Evolutionary conservation across 2,113 vertebrate genomes (phyloP).

Genomic region (Oplegnathus fasciatus): DNA sequence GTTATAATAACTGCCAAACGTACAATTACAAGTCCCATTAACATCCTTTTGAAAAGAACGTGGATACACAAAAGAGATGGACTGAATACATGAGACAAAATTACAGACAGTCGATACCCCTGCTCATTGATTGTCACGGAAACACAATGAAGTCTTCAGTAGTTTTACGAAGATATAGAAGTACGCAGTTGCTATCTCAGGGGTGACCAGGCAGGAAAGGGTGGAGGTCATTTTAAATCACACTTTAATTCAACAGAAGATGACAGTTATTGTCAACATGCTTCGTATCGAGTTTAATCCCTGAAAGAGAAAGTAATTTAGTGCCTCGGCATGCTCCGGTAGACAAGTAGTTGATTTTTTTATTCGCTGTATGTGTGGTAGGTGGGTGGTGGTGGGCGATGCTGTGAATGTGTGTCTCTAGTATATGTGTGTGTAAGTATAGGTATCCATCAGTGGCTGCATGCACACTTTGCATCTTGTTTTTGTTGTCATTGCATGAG

Average conservation of each 20-base stretch:
- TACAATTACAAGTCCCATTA: constrained; percentile 74
- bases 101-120: constrained; percentile 43
- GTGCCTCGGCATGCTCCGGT: not conserved
- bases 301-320: constrained; percentile 51
- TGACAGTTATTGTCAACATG: constrained; percentile 60
- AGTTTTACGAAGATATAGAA: constrained; percentile 27
- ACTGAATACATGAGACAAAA: constrained; percentile 47
- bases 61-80: constrained; percentile 48
- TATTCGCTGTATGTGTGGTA: constrained; percentile 13
- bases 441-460: not conserved
- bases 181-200: constrained; percentile 35
- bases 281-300: constrained; percentile 42
- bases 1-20: constrained; percentile 65
- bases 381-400: not conserved
- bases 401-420: not conserved
- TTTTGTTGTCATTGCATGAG: not conserved
- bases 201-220: constrained; percentile 21
- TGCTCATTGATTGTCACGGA: constrained; percentile 47
- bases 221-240: constrained; percentile 62
- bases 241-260: constrained; percentile 60
- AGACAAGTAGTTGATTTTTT: constrained; percentile 19
- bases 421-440: not conserved
- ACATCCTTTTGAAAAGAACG: constrained; percentile 49
- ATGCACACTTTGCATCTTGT: not conserved
- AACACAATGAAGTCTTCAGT: constrained; percentile 61